A percentile compares a stretch with the other conserved stretches of the same genome.
These are phyloP conservation scores for Lumbricus terrestris DNA, from an alignment of 2,888 invertebrate species.

Conservation along the genomic window DNA sequence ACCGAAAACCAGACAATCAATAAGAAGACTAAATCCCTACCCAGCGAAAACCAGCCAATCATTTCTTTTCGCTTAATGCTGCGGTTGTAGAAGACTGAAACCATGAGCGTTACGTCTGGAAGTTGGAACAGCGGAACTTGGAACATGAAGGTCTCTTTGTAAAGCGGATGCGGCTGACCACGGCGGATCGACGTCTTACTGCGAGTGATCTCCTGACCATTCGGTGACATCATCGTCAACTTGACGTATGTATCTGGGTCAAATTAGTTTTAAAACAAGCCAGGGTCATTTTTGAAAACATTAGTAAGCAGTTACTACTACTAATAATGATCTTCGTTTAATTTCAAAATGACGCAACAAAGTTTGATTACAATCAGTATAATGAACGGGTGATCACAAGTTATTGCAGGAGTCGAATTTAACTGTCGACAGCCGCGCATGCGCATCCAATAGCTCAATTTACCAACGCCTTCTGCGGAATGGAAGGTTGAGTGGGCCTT, in stretches of 20 bases:
- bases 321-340: no score
- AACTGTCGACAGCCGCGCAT: no score
- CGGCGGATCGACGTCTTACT: conserved; percentile 88
- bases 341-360: no score
- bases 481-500: no score
- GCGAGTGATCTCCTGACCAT: conserved; percentile 87
- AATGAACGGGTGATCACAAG: no score
- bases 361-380: no score
- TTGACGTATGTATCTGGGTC: conserved; percentile 84
- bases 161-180: conserved; percentile 91
- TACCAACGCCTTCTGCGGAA: no score
- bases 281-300: not conserved
- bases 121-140: conserved; percentile 93
- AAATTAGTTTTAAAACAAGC: conserved; percentile 26
- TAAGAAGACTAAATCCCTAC: conserved; percentile 58
- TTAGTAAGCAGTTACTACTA: not conserved
- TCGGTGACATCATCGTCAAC: conserved; percentile 83
- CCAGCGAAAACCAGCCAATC: conserved; percentile 94
- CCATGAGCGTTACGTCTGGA: conserved; percentile 89
- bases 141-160: conserved; percentile 93
- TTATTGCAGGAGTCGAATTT: no score
- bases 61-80: conserved; percentile 92
- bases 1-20: conserved; percentile 72
- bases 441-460: no score
- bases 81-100: conserved; percentile 86